Evolutionary conservation across 2,113 vertebrate species (phyloP), one percentile per base, ranked within the genome.

Genomic region (Malurus alboscapulatus): DNA sequence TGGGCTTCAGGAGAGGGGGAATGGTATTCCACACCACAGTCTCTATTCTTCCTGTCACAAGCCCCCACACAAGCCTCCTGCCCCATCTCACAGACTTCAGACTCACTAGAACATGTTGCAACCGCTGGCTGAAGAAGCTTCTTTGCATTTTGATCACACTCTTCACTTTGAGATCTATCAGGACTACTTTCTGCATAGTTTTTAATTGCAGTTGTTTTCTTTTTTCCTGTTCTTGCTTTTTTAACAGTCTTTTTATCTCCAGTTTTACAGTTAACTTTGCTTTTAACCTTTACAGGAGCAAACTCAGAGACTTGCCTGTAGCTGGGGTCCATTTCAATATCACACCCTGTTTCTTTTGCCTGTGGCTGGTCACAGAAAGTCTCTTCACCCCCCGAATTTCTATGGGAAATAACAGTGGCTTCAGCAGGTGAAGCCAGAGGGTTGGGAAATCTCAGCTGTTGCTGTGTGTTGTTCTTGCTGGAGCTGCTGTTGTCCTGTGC

Each of bases 241-340:
- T 95, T 93, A 84, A 87, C 63, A 34, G 59, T 17, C 73, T 7
- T 86, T 63, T 84, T 90, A 74, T 87, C 59, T 67, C 24, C 14
- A 14, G 92, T 74, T 90, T 97, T 94, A 72, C 47, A 29, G 5
- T 17, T 65, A 59, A 8, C 55, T 88, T 91, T 88, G 54, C 38
- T 94, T 94, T 95, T 95, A 67, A 58, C 50, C 36, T 92, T 95
- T 57, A 67, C 22, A 61, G 92, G 45, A 93, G 94, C 55, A 89
- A 95, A 62, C 32, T 83, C 67, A 20, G 59, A 38, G 34, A 63
- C 51, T 36, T 63, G 58, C 45, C 63, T 90, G 59, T 9, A n/a
- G 36, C 79, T 91, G 84, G 30, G 12, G 9, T 87, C 68, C 0
- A 1, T 75, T 67, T 96, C 93, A 34, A 58, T 57, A 81, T 7